phyloP scores from a whole-genome alignment of 1,140 invertebrate species.

The Zeugodacus cucurbitae region DNA sequence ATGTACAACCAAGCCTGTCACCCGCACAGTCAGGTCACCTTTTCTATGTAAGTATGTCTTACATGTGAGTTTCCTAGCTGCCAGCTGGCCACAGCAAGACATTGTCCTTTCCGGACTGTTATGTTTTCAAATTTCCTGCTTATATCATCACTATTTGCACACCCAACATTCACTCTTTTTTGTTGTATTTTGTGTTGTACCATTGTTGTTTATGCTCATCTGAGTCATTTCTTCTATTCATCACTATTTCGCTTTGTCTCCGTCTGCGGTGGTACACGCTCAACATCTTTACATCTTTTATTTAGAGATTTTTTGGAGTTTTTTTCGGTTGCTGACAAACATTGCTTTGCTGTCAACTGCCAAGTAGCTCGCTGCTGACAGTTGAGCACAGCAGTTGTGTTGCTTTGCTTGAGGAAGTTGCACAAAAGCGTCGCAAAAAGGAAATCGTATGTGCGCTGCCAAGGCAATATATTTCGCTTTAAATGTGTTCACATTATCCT shows the following conservation, averaged over 20 bases:
- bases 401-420: neutral
- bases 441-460: too few species aligned
- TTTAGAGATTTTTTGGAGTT: neutral
- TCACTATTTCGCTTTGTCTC: neutral
- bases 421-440: too few species aligned
- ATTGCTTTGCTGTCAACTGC: slow-evolving; percentile 20
- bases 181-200: too few species aligned
- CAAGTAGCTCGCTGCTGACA: neutral
- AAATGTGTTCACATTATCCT: neutral
- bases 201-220: neutral
- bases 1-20: neutral
- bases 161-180: neutral
- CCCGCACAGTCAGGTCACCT: neutral
- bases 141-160: neutral
- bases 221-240: too few species aligned
- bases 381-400: neutral
- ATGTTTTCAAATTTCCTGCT: slow-evolving; percentile 22
- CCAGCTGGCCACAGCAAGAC: neutral
- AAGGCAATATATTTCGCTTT: too few species aligned
- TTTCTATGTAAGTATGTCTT: neutral
- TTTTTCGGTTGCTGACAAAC: neutral
- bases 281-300: too few species aligned
- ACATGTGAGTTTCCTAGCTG: neutral
- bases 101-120: neutral
- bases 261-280: neutral